Evolutionary conservation across 2,797 vertebrate genomes (phyloP).

Genomic region (Bovichtus variegatus): DNA sequence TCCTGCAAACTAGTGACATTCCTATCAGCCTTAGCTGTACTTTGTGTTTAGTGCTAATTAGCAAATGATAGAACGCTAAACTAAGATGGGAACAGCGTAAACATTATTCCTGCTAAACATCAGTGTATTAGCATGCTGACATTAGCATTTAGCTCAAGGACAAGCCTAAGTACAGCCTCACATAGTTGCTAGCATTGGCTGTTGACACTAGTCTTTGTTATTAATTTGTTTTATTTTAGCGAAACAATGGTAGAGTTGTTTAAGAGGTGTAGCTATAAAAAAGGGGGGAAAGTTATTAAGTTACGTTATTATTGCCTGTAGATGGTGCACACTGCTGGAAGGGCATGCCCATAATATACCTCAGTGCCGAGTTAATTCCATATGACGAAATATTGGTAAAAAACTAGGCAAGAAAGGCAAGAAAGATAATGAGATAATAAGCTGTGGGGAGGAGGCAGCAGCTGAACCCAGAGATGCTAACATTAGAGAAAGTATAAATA

Average conservation of each 20-base stretch:
- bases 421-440: conserved; percentile 45
- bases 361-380: not conserved
- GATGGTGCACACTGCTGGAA: not conserved
- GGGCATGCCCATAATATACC: not conserved
- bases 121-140: not conserved
- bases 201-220: not conserved
- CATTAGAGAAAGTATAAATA: conserved; percentile 56
- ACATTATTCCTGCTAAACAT: not conserved
- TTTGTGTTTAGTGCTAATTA: not conserved
- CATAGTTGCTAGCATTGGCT: too few relatives aligned
- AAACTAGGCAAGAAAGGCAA: not conserved
- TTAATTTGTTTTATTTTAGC: not conserved
- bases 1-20: too few relatives aligned
- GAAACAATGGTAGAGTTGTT: not conserved
- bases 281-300: too few relatives aligned
- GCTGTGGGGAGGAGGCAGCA: conserved; percentile 29
- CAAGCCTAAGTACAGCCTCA: too few relatives aligned
- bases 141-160: not conserved
- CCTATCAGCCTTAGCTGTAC: not conserved
- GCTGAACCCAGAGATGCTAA: conserved; percentile 57
- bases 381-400: conserved; percentile 2
- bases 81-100: not conserved
- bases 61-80: not conserved
- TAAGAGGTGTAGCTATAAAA: not conserved
- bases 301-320: too few relatives aligned